These are phyloP conservation scores for Euzetes globulus DNA, from an alignment of 2,888 invertebrate species.

Conservation along the genomic window DNA sequence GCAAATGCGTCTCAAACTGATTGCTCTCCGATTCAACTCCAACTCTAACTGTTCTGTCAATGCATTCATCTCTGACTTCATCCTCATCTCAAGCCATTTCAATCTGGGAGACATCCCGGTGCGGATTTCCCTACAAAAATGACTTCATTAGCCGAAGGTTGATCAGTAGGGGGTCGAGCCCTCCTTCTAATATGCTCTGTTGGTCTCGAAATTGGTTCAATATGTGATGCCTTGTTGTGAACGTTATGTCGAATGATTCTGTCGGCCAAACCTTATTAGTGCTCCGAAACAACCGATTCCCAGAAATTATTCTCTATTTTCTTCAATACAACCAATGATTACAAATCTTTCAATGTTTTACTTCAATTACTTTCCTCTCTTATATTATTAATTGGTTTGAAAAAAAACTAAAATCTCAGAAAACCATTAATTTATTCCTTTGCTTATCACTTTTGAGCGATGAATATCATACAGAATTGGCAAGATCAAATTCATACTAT, in stretches of 20 bases:
- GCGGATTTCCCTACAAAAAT: slow-evolving; percentile 29
- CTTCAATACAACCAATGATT: neutral
- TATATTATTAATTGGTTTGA: too few relatives aligned
- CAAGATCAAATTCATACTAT: too few relatives aligned
- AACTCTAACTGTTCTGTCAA: neutral
- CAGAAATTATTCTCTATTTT: neutral
- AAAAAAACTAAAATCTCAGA: too few relatives aligned
- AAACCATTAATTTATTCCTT: too few relatives aligned
- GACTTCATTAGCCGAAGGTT: slow-evolving; percentile 25
- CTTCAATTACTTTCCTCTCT: neutral
- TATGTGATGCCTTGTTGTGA: slow-evolving; percentile 11
- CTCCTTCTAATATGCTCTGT: slow-evolving; percentile 23
- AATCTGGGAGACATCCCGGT: slow-evolving; percentile 20
- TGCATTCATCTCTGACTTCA: slow-evolving; percentile 6
- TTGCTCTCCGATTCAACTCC: neutral
- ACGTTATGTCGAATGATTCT: neutral
- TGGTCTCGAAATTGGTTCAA: slow-evolving; percentile 24
- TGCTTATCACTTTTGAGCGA: too few relatives aligned
- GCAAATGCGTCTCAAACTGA: neutral
- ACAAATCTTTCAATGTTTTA: neutral
- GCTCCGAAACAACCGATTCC: neutral
- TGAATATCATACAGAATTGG: too few relatives aligned
- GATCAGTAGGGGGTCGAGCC: slow-evolving; percentile 13
- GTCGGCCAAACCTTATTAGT: slow-evolving; percentile 20
- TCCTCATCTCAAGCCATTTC: slow-evolving; percentile 13